These are phyloP conservation scores for Engystomops pustulosus DNA, from an alignment of 2,113 vertebrate species.

Conservation along the genomic window DNA sequence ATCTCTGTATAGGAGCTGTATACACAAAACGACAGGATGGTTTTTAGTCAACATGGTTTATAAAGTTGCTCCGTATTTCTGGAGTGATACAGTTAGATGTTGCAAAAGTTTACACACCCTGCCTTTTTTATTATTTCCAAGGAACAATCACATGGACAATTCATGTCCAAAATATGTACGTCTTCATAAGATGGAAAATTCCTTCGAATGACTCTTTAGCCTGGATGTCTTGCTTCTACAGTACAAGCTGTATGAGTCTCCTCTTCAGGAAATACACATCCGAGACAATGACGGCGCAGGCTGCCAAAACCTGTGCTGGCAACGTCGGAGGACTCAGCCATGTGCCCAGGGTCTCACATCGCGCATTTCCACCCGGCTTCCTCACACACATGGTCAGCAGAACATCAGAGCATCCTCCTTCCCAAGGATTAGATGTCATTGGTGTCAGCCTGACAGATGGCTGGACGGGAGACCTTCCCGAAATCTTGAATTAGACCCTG, in stretches of 20 bases:
- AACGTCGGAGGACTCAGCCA: conserved; percentile 4
- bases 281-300: conserved; percentile 9
- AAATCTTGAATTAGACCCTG: conserved; percentile 17
- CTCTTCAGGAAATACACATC: conserved; percentile 40
- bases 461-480: not conserved
- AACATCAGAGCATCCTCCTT: conserved; percentile 21
- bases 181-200: not conserved
- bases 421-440: conserved; percentile 19
- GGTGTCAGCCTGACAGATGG: conserved; percentile 19
- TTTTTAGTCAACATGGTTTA: too few relatives aligned
- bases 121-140: too few relatives aligned
- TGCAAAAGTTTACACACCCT: too few relatives aligned
- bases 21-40: too few relatives aligned
- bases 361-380: conserved; percentile 27
- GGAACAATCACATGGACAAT: too few relatives aligned
- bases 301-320: conserved; percentile 13
- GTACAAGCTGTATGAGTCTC: not conserved
- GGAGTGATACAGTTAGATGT: too few relatives aligned
- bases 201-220: not conserved
- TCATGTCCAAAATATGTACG: not conserved
- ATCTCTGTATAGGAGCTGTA: too few relatives aligned
- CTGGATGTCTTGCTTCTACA: not conserved
- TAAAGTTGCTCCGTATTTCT: too few relatives aligned
- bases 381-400: conserved; percentile 20
- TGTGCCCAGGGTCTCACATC: not conserved